Base-by-base conservation (phyloP, 2,797 vertebrate genomes). In the Sebastes dallii region DNA sequence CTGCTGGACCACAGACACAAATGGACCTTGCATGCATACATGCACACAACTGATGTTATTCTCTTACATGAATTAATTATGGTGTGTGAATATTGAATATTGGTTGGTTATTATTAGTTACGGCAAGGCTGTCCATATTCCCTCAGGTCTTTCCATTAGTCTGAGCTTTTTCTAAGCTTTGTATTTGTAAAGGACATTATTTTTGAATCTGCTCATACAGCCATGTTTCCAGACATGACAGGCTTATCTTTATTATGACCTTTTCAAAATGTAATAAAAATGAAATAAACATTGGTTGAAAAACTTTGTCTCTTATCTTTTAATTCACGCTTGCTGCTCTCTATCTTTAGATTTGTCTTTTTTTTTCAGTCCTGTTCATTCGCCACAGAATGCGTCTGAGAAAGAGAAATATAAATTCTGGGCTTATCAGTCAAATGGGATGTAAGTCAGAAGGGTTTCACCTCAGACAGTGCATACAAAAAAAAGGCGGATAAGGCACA, bases 341-440 rank as follows among this genome's bases (percentile, higher is more conserved):
- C 72, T 56, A 76, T 88, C 83, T 86, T 68, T 75, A 59, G 77
- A 80, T 88, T 39, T 42, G 32, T 62, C 61, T 67, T 67, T 75
- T 68, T 69, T 65, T 72, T 42, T 11, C 52, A 52, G 8, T 67
- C 2, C 2, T 11, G 6, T 78, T 20, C 8, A 32, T 16, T 68
- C 3, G 7, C 24, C 79, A 27, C 39, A 60, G 61, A 66, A 56
- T 55, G 62, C 39, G 0, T 13, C 66, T 65, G 46, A 80, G 54
- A 39, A 60, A 72, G 72, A 78, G 75, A 86, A 82, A 89, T 83
- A 90, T 75, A 65, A 75, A 91, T 82, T 80, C 74, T 36, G 61
- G 16, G 29, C 84, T 93, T 94, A 94, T 93, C 93, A 88, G 84
- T 81, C 85, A 86, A 91, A 92, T 70, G 62, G 79, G 76, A 89